Conservation (phyloP, 2,113 vertebrate genomes). For the Chloebia gouldiae region DNA sequence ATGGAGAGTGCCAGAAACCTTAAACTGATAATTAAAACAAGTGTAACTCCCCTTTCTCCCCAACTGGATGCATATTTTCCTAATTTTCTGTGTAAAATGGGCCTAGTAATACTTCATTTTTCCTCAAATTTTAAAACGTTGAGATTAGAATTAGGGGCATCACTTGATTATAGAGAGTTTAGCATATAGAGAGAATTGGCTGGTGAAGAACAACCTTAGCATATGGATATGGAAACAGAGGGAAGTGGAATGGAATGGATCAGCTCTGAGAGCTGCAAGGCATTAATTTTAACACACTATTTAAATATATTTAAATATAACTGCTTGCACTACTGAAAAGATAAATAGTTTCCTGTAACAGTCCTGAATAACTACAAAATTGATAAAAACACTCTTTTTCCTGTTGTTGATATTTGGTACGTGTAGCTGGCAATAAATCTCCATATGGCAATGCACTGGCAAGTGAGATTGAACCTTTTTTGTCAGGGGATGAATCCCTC, state of each 20-base stretch:
- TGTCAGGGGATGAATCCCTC: background rate
- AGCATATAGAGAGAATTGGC: background rate
- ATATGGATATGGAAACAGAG: background rate
- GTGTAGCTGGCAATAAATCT: background rate
- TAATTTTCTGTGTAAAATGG: background rate
- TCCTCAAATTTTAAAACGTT: background rate
- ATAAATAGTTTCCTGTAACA: background rate
- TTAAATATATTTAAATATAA: background rate
- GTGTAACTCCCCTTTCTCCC: rapidly evolving
- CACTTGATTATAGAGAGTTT: background rate
- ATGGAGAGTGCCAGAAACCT: background rate
- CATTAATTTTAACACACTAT: background rate
- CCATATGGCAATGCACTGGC: background rate
- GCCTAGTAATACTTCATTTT: background rate
- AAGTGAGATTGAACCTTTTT: background rate
- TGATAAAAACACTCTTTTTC: background rate
- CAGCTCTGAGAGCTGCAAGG: background rate
- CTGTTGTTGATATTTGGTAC: background rate
- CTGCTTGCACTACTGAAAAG: background rate
- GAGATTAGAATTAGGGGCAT: background rate
- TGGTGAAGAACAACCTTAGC: background rate
- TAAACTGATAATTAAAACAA: background rate
- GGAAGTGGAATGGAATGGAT: background rate
- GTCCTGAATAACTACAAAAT: background rate
- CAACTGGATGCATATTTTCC: background rate